Conservation (phyloP, 2,797 vertebrate genomes). For the Adrianichthys oophorus region DNA sequence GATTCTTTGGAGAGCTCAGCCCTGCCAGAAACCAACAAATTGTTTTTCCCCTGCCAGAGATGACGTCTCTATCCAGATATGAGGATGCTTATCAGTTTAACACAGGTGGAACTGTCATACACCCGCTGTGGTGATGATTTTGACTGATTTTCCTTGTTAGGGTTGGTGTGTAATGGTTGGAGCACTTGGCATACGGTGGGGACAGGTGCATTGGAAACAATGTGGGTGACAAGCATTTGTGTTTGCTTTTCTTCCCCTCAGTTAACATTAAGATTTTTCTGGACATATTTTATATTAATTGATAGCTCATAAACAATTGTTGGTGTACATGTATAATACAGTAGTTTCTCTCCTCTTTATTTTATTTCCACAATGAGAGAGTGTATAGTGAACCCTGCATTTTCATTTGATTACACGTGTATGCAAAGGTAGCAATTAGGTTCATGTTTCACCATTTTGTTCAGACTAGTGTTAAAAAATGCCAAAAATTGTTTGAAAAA, state of each 20-base stretch:
- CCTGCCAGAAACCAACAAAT: constrained; percentile 62
- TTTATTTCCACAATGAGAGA: constrained; percentile 27
- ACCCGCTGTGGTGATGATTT: constrained; percentile 59
- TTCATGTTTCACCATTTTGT: constrained; percentile 55
- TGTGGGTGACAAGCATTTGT: constrained; percentile 53
- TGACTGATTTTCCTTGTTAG: constrained; percentile 57
- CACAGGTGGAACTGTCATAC: constrained; percentile 68
- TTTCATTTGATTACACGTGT: constrained; percentile 18
- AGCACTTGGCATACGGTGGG: constrained; percentile 61
- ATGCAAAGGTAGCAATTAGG: constrained; percentile 48
- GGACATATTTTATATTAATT: constrained; percentile 35
- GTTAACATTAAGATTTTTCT: constrained; percentile 57
- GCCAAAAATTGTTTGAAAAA: constrained; percentile 24
- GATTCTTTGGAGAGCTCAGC: constrained; percentile 34
- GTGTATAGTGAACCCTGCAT: constrained; percentile 26
- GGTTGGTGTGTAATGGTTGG: constrained; percentile 35
- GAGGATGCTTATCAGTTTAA: constrained; percentile 46
- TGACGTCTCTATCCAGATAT: constrained; percentile 52
- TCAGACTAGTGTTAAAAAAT: constrained; percentile 48
- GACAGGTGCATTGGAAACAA: constrained; percentile 59
- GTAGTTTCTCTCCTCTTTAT: constrained; percentile 18
- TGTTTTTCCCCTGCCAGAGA: constrained; percentile 57
- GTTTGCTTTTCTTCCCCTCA: constrained; percentile 25
- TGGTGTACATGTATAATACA: constrained; percentile 29
- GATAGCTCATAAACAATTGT: constrained; percentile 14